Percentiles rank a stretch among this genome's conserved stretches.
phyloP scores from a whole-genome alignment of 1,140 invertebrate genomes.

The Papilio machaon region DNA sequence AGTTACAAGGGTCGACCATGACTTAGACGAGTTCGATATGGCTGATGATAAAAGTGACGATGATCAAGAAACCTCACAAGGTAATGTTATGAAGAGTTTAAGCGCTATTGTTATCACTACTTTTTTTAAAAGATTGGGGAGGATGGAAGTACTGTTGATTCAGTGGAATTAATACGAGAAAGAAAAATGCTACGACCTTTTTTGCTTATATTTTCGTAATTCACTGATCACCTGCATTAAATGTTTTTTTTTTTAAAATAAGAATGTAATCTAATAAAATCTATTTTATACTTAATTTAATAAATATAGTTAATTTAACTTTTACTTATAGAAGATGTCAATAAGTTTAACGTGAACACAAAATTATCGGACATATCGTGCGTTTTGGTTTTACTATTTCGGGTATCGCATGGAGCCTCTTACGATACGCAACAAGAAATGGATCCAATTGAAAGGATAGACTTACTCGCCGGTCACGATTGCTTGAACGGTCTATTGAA shows the following conservation, averaged over 20 bases:
- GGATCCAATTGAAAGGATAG: conserved; percentile 56
- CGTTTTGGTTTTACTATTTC: conserved; percentile 68
- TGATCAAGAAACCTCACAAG: conserved; percentile 58
- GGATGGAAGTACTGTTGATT: no score
- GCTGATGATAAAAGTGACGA: conserved; percentile 67
- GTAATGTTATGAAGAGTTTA: conserved; percentile 40
- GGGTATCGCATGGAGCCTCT: conserved; percentile 65
- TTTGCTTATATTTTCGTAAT: no score
- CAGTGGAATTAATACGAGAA: no score
- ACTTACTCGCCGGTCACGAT: conserved; percentile 63
- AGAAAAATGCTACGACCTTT: no score
- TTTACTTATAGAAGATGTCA: conserved; percentile 50
- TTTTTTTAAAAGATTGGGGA: no score
- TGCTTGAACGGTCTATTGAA: conserved; percentile 71
- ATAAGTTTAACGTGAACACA: conserved; percentile 49
- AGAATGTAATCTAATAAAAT: background rate
- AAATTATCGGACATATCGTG: conserved; percentile 68
- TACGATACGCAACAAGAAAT: conserved; percentile 52
- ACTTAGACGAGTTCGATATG: conserved; percentile 73
- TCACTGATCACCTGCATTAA: no score
- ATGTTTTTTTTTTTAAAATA: background rate
- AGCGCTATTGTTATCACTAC: no score
- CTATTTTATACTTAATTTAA: background rate
- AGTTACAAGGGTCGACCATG: conserved; percentile 65
- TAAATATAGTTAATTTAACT: background rate